Conservation (phyloP, 2,113 vertebrate genomes). For the Martes martes region DNA sequence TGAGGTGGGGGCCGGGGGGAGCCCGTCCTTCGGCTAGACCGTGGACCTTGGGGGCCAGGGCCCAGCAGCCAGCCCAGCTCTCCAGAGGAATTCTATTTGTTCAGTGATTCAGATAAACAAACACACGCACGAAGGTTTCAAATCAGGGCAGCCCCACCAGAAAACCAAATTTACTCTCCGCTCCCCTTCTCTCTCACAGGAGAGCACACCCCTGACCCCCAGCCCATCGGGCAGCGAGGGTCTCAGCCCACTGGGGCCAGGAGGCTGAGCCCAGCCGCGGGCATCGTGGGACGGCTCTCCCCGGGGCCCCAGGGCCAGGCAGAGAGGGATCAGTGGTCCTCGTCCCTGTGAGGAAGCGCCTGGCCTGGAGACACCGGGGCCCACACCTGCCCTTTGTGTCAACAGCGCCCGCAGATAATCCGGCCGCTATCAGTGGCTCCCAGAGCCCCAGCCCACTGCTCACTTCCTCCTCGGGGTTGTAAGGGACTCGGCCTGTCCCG, state of each 20-base stretch:
- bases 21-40: fast-evolving
- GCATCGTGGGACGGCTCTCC: neutral
- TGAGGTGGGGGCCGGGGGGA: neutral
- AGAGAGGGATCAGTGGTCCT: neutral
- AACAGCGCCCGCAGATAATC: constrained; percentile 47
- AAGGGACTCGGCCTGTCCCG: no score
- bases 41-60: neutral
- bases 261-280: neutral
- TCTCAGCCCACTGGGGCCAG: neutral
- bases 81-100: constrained; percentile 74
- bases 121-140: constrained; percentile 69
- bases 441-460: neutral
- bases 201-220: neutral
- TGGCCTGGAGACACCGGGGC: constrained; percentile 28
- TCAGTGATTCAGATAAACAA: constrained; percentile 82
- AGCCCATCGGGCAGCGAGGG: fast-evolving
- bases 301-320: fast-evolving
- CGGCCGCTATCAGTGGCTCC: neutral
- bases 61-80: constrained; percentile 62
- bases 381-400: constrained; percentile 67
- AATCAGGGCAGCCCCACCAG: constrained; percentile 77
- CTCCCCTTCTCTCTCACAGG: constrained; percentile 33
- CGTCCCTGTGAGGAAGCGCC: constrained; percentile 47
- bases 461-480: fast-evolving
- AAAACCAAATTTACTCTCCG: constrained; percentile 79